Conservation (phyloP, 2,797 vertebrate species). For the Ciconia nigra region DNA sequence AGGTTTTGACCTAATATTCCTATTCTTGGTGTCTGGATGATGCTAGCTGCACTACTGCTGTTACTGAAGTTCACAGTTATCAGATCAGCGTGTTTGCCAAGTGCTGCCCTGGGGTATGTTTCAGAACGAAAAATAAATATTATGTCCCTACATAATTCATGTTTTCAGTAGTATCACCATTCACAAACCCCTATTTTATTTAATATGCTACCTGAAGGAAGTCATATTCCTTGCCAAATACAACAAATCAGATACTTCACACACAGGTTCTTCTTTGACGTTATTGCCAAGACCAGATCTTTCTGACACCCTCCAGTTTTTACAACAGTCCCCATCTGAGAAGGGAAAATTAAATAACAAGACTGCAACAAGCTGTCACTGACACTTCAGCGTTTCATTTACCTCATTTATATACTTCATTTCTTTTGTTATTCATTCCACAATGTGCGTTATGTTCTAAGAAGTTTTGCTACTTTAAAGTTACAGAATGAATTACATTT, state of each 20-base stretch:
- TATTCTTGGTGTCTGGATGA: neutral
- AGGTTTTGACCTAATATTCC: neutral
- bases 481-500: neutral
- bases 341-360: neutral
- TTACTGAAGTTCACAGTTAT: neutral
- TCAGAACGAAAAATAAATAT: slow-evolving; percentile 2
- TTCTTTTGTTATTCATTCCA: neutral
- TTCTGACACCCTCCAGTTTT: neutral
- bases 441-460: neutral
- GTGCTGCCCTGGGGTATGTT: neutral
- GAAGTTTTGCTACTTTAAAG: neutral
- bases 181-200: neutral
- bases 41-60: neutral
- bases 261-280: fast-evolving
- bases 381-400: neutral
- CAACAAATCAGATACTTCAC: neutral
- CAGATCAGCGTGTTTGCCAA: neutral
- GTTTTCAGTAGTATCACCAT: neutral
- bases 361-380: neutral
- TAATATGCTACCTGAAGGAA: neutral
- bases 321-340: neutral
- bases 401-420: neutral
- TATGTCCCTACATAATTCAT: neutral
- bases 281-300: neutral
- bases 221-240: neutral